Evolutionary conservation across 1,140 invertebrate genomes (phyloP).

Genomic region (Reticulitermes speratus): DNA sequence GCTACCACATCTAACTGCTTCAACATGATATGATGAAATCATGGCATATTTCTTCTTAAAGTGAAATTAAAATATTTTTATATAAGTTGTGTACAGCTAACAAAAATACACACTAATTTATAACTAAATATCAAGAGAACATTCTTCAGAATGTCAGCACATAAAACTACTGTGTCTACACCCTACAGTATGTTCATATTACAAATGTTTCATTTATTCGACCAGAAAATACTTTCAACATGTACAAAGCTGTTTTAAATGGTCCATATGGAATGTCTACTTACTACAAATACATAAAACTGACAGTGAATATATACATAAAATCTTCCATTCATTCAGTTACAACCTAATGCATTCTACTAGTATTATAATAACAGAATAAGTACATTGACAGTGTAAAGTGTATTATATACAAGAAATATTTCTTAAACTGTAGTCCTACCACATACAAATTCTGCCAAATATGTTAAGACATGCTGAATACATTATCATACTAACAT

Average conservation of each 20-base stretch:
- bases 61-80: no score
- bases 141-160: no score
- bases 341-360: neutral
- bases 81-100: no score
- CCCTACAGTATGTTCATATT: no score
- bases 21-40: no score
- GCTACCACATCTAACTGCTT: no score
- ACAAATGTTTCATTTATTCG: neutral
- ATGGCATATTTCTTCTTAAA: no score
- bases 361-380: neutral
- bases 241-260: neutral
- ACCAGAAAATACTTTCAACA: neutral
- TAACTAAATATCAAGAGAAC: no score
- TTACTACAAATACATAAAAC: neutral
- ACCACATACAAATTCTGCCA: neutral
- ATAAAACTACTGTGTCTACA: no score
- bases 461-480: neutral
- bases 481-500: conserved; percentile 8
- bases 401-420: neutral
- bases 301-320: neutral
- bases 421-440: neutral
- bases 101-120: no score
- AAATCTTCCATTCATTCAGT: neutral
- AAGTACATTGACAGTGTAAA: neutral
- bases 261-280: neutral